A percentile compares a stretch with the other conserved stretches of the same genome.
Evolutionary conservation across 2,888 invertebrate genomes (phyloP).

Genomic region (Allolobophora icterica): DNA sequence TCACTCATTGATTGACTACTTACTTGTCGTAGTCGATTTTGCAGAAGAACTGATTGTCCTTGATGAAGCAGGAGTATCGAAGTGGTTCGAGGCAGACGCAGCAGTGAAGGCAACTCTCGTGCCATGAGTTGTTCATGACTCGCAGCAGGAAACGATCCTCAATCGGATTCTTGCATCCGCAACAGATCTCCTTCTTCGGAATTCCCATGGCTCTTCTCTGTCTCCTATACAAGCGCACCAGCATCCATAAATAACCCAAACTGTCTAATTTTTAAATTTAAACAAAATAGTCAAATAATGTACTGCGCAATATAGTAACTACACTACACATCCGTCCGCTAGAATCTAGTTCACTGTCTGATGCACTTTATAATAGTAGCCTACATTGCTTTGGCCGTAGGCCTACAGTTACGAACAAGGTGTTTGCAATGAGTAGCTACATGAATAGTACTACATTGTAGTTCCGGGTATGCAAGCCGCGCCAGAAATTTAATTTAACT

Average conservation of each 20-base stretch:
- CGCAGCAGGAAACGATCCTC: conserved; percentile 62
- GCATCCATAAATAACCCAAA: background rate
- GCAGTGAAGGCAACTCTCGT: conserved; percentile 63
- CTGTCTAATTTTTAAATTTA: no score
- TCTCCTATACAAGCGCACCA: background rate
- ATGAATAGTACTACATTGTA: no score
- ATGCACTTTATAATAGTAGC: no score
- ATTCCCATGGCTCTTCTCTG: background rate
- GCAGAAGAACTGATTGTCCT: conserved; percentile 62
- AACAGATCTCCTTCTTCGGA: conserved; percentile 51
- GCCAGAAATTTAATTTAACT: background rate
- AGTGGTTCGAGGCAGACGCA: conserved; percentile 60
- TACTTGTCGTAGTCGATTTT: conserved; percentile 63
- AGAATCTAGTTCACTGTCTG: no score
- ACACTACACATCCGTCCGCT: no score
- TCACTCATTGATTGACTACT: conserved; percentile 45
- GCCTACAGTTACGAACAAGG: no score
- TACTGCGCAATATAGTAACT: no score
- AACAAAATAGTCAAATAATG: no score
- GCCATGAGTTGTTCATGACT: conserved; percentile 64
- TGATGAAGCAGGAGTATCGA: conserved; percentile 59
- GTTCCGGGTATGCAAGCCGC: no score
- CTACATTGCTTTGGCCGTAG: no score
- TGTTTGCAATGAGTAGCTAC: no score
- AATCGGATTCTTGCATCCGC: conserved; percentile 60